A percentile compares a stretch with the other conserved stretches of the same genome.
phyloP scores from a whole-genome alignment of 2,888 invertebrate genomes.

The Lycia hirtaria region DNA sequence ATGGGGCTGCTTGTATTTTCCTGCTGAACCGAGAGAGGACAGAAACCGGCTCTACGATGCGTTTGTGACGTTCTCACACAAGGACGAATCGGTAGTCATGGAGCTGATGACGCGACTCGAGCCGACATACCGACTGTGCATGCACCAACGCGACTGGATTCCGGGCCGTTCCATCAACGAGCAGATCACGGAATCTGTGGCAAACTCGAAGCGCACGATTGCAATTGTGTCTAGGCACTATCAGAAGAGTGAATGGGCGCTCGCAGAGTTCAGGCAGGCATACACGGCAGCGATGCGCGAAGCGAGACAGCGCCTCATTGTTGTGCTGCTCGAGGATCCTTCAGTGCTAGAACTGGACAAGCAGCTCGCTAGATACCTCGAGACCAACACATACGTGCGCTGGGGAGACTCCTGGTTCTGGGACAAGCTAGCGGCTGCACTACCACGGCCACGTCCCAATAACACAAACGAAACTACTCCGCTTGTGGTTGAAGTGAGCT shows the following conservation, averaged over 20 bases:
- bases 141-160: conserved; percentile 90
- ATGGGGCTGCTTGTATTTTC: conserved; percentile 38
- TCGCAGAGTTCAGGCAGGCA: conserved; percentile 88
- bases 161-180: conserved; percentile 82
- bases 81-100: conserved; percentile 89
- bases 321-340: conserved; percentile 86
- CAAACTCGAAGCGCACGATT: conserved; percentile 82
- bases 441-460: conserved; percentile 87
- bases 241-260: conserved; percentile 85
- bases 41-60: conserved; percentile 87
- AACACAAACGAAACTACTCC: too few relatives aligned
- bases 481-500: too few relatives aligned
- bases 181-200: conserved; percentile 90
- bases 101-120: conserved; percentile 89
- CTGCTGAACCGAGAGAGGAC: conserved; percentile 37
- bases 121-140: conserved; percentile 81
- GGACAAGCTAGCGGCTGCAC: conserved; percentile 90
- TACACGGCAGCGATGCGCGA: conserved; percentile 61
- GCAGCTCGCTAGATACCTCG: conserved; percentile 87
- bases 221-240: conserved; percentile 54
- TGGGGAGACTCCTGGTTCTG: conserved; percentile 94
- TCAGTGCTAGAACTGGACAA: conserved; percentile 85
- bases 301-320: conserved; percentile 89
- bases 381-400: conserved; percentile 91
- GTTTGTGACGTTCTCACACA: conserved; percentile 92